Evolutionary conservation across 2,113 vertebrate species (phyloP).

Genomic region (Colius striatus): DNA sequence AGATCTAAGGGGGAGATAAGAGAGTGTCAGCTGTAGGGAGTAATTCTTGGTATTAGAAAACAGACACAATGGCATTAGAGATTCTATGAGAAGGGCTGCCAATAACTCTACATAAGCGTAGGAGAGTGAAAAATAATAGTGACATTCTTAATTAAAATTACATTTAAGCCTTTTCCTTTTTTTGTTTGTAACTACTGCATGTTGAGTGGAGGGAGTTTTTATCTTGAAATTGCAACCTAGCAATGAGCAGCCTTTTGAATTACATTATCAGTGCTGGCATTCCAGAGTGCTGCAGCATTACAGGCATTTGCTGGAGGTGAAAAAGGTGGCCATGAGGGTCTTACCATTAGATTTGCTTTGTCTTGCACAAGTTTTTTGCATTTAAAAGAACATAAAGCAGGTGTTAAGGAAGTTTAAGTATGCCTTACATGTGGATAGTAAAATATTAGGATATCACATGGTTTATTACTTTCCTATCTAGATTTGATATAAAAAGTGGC

Average conservation of each 20-base stretch:
- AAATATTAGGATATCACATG: background rate
- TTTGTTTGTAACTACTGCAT: background rate
- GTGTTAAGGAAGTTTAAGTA: background rate
- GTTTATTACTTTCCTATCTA: background rate
- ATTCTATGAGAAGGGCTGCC: background rate
- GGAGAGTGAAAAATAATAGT: background rate
- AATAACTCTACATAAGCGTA: background rate
- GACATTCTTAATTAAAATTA: background rate
- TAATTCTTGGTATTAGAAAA: background rate
- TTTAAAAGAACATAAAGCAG: background rate
- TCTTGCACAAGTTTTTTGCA: background rate
- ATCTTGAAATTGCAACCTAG: background rate
- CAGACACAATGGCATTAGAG: background rate
- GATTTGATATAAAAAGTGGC: background rate
- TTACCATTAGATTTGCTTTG: background rate
- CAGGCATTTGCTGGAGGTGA: background rate
- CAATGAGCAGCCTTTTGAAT: background rate
- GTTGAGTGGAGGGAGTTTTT: background rate
- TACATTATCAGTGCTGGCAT: background rate
- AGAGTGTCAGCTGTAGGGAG: background rate
- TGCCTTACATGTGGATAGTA: background rate
- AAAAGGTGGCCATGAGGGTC: background rate
- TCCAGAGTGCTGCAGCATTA: background rate
- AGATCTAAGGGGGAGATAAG: background rate
- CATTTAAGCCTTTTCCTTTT: background rate